Percentiles rank a stretch among this genome's conserved stretches.
phyloP scores from a whole-genome alignment of 2,113 vertebrate genomes.

The Chaetodon auriga region DNA sequence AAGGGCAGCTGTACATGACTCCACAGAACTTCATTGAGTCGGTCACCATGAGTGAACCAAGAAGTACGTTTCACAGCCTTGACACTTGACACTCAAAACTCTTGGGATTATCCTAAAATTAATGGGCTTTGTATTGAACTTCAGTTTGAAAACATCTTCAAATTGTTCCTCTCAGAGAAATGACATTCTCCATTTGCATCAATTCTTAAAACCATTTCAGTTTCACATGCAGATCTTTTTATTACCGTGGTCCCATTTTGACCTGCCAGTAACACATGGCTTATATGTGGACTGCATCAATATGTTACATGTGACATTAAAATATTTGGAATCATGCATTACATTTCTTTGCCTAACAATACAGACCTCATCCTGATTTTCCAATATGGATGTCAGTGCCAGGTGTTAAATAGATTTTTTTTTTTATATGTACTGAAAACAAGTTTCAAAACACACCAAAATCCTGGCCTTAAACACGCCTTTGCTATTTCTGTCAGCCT shows the following conservation, averaged over 20 bases:
- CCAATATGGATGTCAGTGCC: neutral
- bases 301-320: neutral
- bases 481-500: slow-evolving; percentile 58
- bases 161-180: neutral
- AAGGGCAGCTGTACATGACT: slow-evolving; percentile 98
- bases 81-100: neutral
- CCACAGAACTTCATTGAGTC: slow-evolving; percentile 97
- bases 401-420: neutral
- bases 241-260: neutral
- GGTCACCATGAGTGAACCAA: slow-evolving; percentile 95
- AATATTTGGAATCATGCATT: slow-evolving; percentile 6
- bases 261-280: neutral
- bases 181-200: neutral
- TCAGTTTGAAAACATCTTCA: neutral
- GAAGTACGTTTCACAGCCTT: slow-evolving; percentile 81
- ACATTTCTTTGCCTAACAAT: neutral
- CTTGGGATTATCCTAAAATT: neutral
- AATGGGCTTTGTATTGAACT: neutral
- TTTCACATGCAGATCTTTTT: neutral
- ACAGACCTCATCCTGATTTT: neutral
- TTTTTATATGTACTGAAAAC: neutral
- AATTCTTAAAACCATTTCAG: neutral
- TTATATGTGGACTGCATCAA: neutral
- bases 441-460: slow-evolving; percentile 22
- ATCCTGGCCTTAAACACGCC: slow-evolving; percentile 33